Evolutionary conservation across 2,797 vertebrate genomes (phyloP).

Genomic region (Smutsia temminckii): DNA sequence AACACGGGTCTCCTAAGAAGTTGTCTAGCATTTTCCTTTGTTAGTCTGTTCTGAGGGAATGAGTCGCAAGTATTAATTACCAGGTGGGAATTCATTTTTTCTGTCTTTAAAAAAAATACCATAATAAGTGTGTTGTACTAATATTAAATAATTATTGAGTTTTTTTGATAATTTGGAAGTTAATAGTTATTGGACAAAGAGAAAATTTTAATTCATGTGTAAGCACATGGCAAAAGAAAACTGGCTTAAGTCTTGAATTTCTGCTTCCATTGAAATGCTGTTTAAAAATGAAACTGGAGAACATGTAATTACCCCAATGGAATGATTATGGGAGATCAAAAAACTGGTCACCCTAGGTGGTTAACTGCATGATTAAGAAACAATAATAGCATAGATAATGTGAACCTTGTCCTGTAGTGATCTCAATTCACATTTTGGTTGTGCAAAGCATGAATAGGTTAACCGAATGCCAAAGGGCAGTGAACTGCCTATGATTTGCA

Average conservation of each 20-base stretch:
- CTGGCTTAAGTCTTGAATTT: conserved; percentile 39
- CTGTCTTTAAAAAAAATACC: not conserved
- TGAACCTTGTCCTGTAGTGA: not conserved
- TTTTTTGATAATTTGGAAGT: conserved; percentile 4
- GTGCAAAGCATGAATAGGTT: conserved; percentile 4
- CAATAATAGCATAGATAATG: not conserved
- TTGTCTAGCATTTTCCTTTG: conserved; percentile 9
- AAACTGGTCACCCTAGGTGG: not conserved
- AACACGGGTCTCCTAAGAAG: conserved; percentile 54
- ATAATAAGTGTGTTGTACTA: not conserved
- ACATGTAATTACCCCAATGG: conserved; percentile 38
- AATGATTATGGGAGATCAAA: conserved; percentile 16
- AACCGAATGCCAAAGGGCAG: conserved; percentile 31
- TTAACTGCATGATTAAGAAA: conserved; percentile 34
- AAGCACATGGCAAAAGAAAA: not conserved
- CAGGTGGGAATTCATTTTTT: not conserved
- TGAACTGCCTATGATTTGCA: conserved; percentile 26
- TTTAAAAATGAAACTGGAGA: conserved; percentile 55
- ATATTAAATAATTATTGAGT: conserved; percentile 8
- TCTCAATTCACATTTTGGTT: conserved; percentile 36
- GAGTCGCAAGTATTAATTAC: conserved; percentile 46
- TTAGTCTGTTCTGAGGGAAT: conserved; percentile 18
- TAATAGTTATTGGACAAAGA: not conserved
- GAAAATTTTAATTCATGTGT: conserved; percentile 26
- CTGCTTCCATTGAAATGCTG: conserved; percentile 42